phyloP scores from a whole-genome alignment of 2,113 vertebrate genomes.

The Equus przewalskii region DNA sequence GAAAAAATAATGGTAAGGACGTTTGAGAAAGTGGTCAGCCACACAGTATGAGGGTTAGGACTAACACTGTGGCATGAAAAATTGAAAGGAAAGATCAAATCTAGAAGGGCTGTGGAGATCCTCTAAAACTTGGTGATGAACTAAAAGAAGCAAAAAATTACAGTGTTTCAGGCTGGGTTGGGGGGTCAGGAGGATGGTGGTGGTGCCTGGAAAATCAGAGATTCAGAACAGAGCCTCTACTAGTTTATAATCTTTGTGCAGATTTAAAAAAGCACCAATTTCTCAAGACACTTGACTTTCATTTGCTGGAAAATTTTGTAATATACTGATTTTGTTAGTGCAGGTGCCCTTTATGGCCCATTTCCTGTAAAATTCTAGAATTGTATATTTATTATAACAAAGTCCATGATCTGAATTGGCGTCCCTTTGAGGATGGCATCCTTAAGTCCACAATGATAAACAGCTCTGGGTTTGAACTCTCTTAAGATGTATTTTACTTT shows the following conservation, averaged over 20 bases:
- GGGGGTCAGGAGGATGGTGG: background rate
- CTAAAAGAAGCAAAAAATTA: conserved; percentile 19
- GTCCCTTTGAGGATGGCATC: background rate
- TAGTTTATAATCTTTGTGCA: conserved; percentile 12
- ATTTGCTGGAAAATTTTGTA: background rate
- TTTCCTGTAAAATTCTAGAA: conserved; percentile 39
- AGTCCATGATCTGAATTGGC: conserved; percentile 15
- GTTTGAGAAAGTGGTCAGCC: conserved; percentile 45
- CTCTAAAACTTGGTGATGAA: conserved; percentile 43
- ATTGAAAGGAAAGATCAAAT: background rate
- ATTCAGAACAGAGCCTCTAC: background rate
- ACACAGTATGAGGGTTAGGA: background rate
- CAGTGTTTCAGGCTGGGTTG: background rate
- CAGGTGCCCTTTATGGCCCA: background rate
- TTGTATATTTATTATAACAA: background rate
- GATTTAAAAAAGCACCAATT: background rate
- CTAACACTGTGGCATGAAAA: background rate
- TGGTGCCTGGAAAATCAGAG: conserved; percentile 2
- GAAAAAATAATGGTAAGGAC: background rate
- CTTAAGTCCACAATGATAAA: conserved; percentile 5
- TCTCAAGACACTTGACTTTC: conserved; percentile 11
- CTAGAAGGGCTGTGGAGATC: background rate
- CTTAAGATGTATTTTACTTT: conserved; percentile 19
- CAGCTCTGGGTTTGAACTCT: conserved; percentile 41
- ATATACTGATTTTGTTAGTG: conserved; percentile 1